phyloP scores from a whole-genome alignment of 1,140 invertebrate species.

The Cyphomyrmex costatus region DNA sequence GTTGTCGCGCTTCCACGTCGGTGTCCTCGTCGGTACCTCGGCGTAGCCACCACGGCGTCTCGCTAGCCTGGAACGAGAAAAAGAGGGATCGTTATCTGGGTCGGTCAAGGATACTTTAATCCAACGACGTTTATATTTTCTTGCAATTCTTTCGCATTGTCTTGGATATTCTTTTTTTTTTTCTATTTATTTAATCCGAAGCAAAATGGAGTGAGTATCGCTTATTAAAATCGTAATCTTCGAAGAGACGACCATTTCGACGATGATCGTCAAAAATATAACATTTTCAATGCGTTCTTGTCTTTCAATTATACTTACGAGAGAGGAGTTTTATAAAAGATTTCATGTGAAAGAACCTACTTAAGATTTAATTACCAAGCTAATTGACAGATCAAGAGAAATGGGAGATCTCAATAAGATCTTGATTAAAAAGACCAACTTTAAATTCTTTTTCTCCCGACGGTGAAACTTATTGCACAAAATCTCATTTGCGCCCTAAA shows the following conservation, averaged over 20 bases:
- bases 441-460: neutral
- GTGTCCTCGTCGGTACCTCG: conserved; percentile 53
- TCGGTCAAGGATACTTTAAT: conserved; percentile 18
- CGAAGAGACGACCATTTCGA: no score
- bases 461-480: neutral
- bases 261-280: no score
- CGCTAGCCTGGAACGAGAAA: conserved; percentile 63
- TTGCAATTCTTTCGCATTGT: neutral
- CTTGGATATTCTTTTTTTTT: neutral
- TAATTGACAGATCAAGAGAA: conserved; percentile 5
- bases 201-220: neutral
- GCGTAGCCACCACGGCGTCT: conserved; percentile 51
- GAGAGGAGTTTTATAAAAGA: neutral
- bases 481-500: conserved; percentile 30
- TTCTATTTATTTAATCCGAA: neutral
- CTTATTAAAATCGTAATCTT: neutral
- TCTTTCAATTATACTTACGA: neutral
- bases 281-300: neutral
- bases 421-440: conserved; percentile 6
- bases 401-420: neutral
- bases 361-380: neutral
- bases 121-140: neutral
- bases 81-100: conserved; percentile 57
- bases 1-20: conserved; percentile 44
- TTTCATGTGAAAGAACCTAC: neutral